Evolutionary conservation across 2,113 vertebrate species (phyloP).

Genomic region (Silurus glanis): DNA sequence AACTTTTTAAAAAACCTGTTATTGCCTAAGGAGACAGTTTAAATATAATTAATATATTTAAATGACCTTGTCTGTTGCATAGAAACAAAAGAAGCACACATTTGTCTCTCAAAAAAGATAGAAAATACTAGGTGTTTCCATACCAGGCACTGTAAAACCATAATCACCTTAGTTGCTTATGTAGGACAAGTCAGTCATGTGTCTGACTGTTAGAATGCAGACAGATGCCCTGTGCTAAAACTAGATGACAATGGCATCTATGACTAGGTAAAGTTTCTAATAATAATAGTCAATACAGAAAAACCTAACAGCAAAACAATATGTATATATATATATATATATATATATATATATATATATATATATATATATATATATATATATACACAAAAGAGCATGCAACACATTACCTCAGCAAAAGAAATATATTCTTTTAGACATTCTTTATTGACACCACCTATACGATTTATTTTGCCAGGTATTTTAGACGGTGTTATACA

Average conservation of each 20-base stretch:
- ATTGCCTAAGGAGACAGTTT: too few species aligned
- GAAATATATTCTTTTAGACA: too few species aligned
- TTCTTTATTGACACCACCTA: neutral
- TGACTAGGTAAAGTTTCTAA: constrained; percentile 1
- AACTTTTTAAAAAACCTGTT: too few species aligned
- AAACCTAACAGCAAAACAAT: neutral
- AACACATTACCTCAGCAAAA: neutral
- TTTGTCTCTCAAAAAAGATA: too few species aligned
- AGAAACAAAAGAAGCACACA: too few species aligned
- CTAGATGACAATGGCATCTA: neutral
- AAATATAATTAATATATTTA: too few species aligned
- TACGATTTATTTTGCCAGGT: neutral
- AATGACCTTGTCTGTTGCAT: too few species aligned
- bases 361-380: neutral
- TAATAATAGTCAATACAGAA: constrained; percentile 3
- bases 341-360: neutral
- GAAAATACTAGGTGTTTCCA: too few species aligned
- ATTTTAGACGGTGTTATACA: neutral
- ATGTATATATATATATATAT: neutral
- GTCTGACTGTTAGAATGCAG: constrained; percentile 11
- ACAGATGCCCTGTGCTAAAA: constrained; percentile 20
- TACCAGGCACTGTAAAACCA: neutral
- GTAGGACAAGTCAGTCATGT: neutral
- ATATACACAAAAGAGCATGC: neutral
- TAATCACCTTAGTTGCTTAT: neutral